Conservation (phyloP, 2,888 invertebrate genomes). For the Hydroisotoma schaefferi region DNA sequence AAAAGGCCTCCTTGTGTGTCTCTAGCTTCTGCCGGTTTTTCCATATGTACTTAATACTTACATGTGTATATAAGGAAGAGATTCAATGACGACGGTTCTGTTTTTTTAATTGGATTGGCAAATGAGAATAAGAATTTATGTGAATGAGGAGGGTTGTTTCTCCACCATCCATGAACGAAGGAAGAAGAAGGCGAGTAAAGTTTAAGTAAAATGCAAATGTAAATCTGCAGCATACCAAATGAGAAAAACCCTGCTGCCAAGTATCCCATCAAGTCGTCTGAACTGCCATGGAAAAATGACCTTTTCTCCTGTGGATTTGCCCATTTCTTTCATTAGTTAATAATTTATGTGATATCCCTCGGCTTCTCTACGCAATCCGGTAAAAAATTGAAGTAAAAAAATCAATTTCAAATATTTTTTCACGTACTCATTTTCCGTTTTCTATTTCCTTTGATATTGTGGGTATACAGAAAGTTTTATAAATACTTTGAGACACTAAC, state of each 20-base stretch:
- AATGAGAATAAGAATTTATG: conserved; percentile 8
- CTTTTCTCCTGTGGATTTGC: conserved; percentile 14
- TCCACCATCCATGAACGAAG: background rate
- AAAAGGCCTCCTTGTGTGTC: too few relatives aligned
- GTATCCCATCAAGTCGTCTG: conserved; percentile 6
- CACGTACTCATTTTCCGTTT: too few relatives aligned
- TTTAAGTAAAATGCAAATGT: conserved; percentile 10
- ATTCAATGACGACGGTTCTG: background rate
- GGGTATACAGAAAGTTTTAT: too few relatives aligned
- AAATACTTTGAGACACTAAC: too few relatives aligned
- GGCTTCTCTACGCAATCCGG: too few relatives aligned
- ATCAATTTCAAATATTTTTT: too few relatives aligned
- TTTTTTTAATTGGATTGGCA: conserved; percentile 3
- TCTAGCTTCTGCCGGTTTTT: too few relatives aligned
- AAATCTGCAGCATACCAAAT: conserved; percentile 1
- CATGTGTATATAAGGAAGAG: too few relatives aligned
- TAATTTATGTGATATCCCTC: conserved; percentile 15
- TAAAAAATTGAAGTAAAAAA: background rate
- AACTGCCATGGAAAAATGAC: conserved; percentile 4
- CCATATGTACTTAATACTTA: too few relatives aligned
- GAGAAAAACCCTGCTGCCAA: conserved; percentile 6
- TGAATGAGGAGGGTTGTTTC: background rate
- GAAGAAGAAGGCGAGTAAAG: background rate
- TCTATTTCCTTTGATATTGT: too few relatives aligned
- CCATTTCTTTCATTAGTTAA: conserved; percentile 12